Percentiles rank a stretch among this genome's conserved stretches.
These are phyloP conservation scores for Pantala flavescens DNA, from an alignment of 1,140 invertebrate genomes.

Conservation along the genomic window DNA sequence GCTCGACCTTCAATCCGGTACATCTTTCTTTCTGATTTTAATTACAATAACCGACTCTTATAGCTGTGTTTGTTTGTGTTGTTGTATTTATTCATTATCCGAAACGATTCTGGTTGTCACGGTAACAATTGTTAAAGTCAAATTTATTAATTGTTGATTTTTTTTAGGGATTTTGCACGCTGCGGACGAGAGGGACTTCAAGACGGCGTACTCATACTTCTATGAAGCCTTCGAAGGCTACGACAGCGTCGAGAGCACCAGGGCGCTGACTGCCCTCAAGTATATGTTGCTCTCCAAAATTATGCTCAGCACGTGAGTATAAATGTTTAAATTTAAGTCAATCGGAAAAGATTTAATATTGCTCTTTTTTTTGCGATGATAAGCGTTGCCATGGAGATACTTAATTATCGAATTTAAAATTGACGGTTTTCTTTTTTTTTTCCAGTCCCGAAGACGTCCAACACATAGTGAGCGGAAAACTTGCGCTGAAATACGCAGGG, in stretches of 20 bases:
- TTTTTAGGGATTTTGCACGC: conserved; percentile 92
- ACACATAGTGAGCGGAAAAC: conserved; percentile 89
- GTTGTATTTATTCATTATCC: too few relatives aligned
- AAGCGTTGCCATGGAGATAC: too few relatives aligned
- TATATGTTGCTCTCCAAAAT: conserved; percentile 99
- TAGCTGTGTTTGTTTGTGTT: too few relatives aligned
- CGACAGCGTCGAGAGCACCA: conserved; percentile 86
- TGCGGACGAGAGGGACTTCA: conserved; percentile 98
- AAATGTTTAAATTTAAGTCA: too few relatives aligned
- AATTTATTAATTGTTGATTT: too few relatives aligned
- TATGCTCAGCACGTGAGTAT: conserved; percentile 72
- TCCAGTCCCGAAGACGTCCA: conserved; percentile 85
- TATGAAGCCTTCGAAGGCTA: conserved; percentile 99
- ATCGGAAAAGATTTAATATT: too few relatives aligned
- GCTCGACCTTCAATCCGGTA: conserved; percentile 89
- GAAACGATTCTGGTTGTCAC: too few relatives aligned
- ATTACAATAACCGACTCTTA: too few relatives aligned
- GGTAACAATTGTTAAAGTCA: too few relatives aligned
- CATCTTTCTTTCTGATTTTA: too few relatives aligned
- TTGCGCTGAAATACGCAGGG: conserved; percentile 92
- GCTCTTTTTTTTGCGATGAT: too few relatives aligned
- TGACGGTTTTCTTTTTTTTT: conserved; percentile 15
- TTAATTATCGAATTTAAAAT: too few relatives aligned
- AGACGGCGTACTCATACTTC: conserved; percentile 99
- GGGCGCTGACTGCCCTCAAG: conserved; percentile 88